Base-by-base conservation (phyloP, 2,888 invertebrate genomes). In the Tinea semifulvella region DNA sequence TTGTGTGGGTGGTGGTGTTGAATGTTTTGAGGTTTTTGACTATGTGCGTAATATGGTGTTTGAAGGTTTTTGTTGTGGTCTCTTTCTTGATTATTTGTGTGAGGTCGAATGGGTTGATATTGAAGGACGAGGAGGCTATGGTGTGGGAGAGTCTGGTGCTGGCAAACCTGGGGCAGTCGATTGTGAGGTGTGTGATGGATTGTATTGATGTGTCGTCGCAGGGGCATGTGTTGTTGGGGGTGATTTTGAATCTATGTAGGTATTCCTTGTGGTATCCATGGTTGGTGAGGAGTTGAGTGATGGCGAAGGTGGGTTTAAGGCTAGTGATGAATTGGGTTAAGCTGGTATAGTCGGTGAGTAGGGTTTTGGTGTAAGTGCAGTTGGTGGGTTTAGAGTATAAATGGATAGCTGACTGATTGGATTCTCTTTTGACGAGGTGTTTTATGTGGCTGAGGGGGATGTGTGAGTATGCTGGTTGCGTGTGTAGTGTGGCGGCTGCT, bases 251-350 rank as follows among this genome's bases (percentile, higher is more conserved):
- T 22, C 44, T 19, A 10, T 44, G 13, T 3, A 49, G 25, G 13
- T 49, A 47, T 16, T 17, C 36, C n/a, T 45, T 48, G 10, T 48
- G 48, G 28, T 44, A 47, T 2, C 48, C 46, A 17, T 49, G 49
- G 19, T 43, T 46, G 3, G 35, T 48, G 1, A 47, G 22, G 3
- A 25, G n/a, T 17, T 47, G 49, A 2, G 49, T 49, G 6, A 43
- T 11, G 1, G 13, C 14, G 14, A 49, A 49, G 2, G 25, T 13
- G 1, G 35, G 49, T 18, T 11, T n/a, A 1, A 46, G 13, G 4
- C 20, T 22, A 2, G 14, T 7, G n/a, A 46, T 2, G 10, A 22
- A 42, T 1, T 19, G 0, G 1, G 3, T 19, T 1, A 46, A 10
- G 0, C 36, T 22, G 1, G 40, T n/a, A 7, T 7, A 25, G 19